phyloP scores from a whole-genome alignment of 2,797 vertebrate species.

The Myotis vivesi region DNA sequence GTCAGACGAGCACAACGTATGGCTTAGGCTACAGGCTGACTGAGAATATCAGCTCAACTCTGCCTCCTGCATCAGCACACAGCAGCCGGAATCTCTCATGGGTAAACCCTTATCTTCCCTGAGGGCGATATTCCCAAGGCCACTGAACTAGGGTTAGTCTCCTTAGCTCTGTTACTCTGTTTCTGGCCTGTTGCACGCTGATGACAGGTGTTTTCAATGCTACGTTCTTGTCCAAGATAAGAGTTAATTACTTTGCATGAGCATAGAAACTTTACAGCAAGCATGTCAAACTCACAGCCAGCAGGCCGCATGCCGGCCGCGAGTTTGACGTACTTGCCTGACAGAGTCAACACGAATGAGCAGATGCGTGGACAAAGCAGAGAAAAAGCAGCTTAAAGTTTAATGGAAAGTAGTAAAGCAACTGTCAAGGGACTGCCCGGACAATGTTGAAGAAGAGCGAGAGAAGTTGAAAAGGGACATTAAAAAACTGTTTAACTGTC shows the following conservation, averaged over 20 bases:
- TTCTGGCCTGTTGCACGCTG: conserved; percentile 22
- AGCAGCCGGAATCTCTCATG: background rate
- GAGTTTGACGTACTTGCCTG: background rate
- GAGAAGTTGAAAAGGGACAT: background rate
- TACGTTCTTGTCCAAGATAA: background rate
- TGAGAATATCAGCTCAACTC: conserved; percentile 26
- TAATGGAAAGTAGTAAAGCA: background rate
- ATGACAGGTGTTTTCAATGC: background rate
- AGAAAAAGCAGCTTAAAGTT: conserved; percentile 40
- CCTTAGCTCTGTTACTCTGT: background rate
- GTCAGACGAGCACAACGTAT: background rate
- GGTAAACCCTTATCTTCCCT: background rate
- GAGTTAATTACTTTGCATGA: background rate
- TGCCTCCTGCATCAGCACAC: background rate
- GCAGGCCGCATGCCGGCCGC: too few relatives aligned
- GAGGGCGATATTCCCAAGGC: background rate
- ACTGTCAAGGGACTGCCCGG: background rate
- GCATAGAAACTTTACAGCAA: background rate
- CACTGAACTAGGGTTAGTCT: background rate
- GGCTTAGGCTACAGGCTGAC: background rate
- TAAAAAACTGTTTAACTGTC: background rate
- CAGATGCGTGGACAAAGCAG: background rate
- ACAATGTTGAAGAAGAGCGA: background rate
- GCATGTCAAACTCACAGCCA: too few relatives aligned
- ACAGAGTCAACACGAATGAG: background rate